Percentiles rank a stretch among this genome's conserved stretches.
Evolutionary conservation across 1,140 invertebrate genomes (phyloP).

Genomic region (Caligus rogercresseyi): DNA sequence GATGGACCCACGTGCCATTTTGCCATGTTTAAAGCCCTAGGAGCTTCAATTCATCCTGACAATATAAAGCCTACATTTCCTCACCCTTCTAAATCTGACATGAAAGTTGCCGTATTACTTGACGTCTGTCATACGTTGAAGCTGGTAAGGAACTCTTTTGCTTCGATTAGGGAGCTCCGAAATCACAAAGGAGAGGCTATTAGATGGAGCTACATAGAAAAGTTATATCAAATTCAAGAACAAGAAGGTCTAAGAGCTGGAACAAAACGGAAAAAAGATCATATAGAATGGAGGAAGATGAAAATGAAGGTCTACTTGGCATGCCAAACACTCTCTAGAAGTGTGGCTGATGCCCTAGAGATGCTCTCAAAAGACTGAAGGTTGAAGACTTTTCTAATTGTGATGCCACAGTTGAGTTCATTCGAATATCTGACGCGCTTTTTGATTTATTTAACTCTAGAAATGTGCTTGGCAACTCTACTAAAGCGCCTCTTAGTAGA

Average conservation of each 20-base stretch:
- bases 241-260: slow-evolving; percentile 8
- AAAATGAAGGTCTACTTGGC: slow-evolving; percentile 17
- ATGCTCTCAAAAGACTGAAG: not conserved
- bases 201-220: not conserved
- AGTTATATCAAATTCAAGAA: not conserved
- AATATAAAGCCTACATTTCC: not conserved
- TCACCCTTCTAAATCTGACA: not conserved
- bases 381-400: not conserved
- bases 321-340: slow-evolving; percentile 4
- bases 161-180: not conserved
- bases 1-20: not conserved
- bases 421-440: slow-evolving; percentile 6
- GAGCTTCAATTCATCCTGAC: not conserved
- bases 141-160: slow-evolving; percentile 6
- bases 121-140: not conserved
- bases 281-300: slow-evolving; percentile 3
- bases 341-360: slow-evolving; percentile 15
- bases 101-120: slow-evolving; percentile 2
- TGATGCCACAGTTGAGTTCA: slow-evolving; percentile 3
- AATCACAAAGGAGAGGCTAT: not conserved
- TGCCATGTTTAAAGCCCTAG: not conserved
- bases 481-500: slow-evolving; percentile 21
- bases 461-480: slow-evolving; percentile 7
- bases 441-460: slow-evolving; percentile 23
- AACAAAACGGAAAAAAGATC: slow-evolving; percentile 5